Percentiles rank a stretch among this genome's conserved stretches.
Conservation (phyloP, 2,888 invertebrate genomes). For the Phorcus lineatus region DNA sequence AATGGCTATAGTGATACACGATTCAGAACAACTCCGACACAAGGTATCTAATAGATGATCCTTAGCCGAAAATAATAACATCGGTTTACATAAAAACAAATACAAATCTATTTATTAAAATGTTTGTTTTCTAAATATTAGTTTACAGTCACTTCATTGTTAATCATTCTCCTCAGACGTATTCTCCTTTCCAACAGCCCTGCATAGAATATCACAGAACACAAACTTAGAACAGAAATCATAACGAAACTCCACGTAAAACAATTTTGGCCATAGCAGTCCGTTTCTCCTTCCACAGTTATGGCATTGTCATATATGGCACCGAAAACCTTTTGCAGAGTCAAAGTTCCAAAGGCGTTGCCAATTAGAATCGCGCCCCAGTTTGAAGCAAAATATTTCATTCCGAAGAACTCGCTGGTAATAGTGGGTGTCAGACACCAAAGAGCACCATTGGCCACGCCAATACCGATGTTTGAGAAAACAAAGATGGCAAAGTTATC, state of each 20-base stretch:
- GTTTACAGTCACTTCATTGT: neutral
- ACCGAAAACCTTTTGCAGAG: constrained; percentile 55
- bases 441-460: constrained; percentile 63
- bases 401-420: constrained; percentile 64
- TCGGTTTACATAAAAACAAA: no score
- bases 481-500: constrained; percentile 51
- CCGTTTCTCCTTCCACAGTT: constrained; percentile 43
- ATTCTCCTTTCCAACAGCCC: constrained; percentile 49
- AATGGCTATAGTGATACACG: no score
- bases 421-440: constrained; percentile 66
- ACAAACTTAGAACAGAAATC: constrained; percentile 53
- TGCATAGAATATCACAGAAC: constrained; percentile 53
- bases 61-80: no score
- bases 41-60: no score
- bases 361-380: constrained; percentile 66
- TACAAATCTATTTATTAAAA: no score
- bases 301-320: constrained; percentile 58
- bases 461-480: constrained; percentile 49
- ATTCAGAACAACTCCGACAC: no score
- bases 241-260: constrained; percentile 62
- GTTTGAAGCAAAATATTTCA: constrained; percentile 62
- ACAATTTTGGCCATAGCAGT: constrained; percentile 59
- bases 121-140: no score
- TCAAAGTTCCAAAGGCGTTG: constrained; percentile 56
- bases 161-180: neutral